These are phyloP conservation scores for Callyntrura sp. DNA, from an alignment of 2,888 invertebrate genomes.

Conservation along the genomic window DNA sequence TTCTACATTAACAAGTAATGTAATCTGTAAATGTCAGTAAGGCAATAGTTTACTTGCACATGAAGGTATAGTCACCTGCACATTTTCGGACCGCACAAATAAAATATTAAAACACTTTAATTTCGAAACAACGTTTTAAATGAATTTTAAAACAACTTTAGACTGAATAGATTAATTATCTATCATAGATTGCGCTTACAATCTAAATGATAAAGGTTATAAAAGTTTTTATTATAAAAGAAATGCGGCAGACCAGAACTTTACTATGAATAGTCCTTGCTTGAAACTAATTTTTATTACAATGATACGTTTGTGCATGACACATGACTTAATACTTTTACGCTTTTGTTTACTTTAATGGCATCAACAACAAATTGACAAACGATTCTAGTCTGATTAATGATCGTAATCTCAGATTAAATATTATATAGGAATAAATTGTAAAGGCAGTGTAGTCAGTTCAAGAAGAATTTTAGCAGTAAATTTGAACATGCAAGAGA, in stretches of 20 bases:
- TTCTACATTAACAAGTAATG: not conserved
- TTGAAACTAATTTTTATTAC: not conserved
- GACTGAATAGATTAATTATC: no score
- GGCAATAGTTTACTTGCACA: not conserved
- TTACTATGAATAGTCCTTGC: no score
- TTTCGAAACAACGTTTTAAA: no score
- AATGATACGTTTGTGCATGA: not conserved
- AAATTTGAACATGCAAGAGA: not conserved
- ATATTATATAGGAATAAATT: not conserved
- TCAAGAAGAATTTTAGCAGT: not conserved
- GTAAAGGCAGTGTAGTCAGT: constrained; percentile 52
- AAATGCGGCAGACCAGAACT: no score
- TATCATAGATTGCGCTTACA: no score
- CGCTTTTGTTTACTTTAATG: not conserved
- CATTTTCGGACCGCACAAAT: no score
- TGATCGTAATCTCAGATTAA: not conserved
- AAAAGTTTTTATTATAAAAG: no score
- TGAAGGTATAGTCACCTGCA: no score
- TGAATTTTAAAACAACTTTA: no score
- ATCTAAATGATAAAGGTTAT: no score
- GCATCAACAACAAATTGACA: no score
- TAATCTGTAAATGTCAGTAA: constrained; percentile 7
- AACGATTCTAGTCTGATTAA: not conserved
- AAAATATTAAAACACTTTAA: no score
- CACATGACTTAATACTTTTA: not conserved